phyloP scores from a whole-genome alignment of 2,113 vertebrate species.

The Malaclemys terrapin region DNA sequence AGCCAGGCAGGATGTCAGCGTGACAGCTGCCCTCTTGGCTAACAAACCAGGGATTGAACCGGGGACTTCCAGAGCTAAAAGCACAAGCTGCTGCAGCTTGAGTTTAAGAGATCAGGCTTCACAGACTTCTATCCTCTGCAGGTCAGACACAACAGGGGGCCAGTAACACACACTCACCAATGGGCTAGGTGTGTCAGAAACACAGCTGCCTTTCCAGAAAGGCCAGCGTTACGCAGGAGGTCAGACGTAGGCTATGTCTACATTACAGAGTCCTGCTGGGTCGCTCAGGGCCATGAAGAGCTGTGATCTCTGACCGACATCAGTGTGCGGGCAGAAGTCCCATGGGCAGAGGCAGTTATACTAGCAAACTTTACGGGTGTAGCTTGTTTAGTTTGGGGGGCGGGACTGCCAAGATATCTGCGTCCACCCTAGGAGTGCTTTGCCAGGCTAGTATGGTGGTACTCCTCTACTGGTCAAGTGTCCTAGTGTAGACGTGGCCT shows the following conservation, averaged over 20 bases:
- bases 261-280: background rate
- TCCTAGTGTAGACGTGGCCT: background rate
- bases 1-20: background rate
- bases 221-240: background rate
- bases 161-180: background rate
- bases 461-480: background rate
- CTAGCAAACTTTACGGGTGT: no score
- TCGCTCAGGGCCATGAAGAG: background rate
- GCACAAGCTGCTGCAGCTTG: background rate
- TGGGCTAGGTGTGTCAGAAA: background rate
- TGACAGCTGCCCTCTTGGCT: background rate
- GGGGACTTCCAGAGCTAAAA: background rate
- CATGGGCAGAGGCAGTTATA: background rate
- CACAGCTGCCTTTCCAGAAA: background rate
- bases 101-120: background rate
- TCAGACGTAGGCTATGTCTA: background rate
- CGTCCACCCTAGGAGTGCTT: background rate
- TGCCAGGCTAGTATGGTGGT: background rate
- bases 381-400: background rate
- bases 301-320: background rate
- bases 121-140: background rate
- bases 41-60: background rate
- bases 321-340: background rate
- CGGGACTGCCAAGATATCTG: background rate
- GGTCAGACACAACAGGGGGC: background rate